Evolutionary conservation across 2,113 vertebrate genomes (phyloP), one percentile per base, ranked within the genome.

Genomic region (Zingel zingel): DNA sequence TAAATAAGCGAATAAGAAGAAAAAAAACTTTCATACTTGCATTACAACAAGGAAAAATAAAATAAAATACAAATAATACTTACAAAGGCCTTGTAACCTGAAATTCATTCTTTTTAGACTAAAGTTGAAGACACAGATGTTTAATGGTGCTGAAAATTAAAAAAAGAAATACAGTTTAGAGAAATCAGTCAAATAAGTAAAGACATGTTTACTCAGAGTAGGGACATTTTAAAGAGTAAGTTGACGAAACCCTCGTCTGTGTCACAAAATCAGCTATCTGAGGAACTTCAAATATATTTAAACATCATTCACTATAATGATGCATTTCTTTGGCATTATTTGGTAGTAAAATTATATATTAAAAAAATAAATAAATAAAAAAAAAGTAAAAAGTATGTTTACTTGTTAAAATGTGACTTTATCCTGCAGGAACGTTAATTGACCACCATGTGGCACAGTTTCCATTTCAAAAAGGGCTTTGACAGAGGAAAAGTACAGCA

Each of bases 401-500:
- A 13, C 15, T 62, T 23, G 1, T 5, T 48, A 19, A 50, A 16
- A 51, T 36, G 3, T 16, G 18, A 18, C 5, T 27, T 48, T 13
- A 7, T 9, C 21, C n/a, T 67, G 89, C 72, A 73, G n/a, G 0
- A 68, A 19, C 36, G 16, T 1, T 36, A 1, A 54, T 4, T 30
- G 45, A 51, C 74, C 94, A 86, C 84, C 4, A 18, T 0, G 88
- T 51, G 90, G 82, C 59, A 77, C 81, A 62, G 11, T 85, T 69
- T 79, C 23, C 81, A n/a, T 79, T 51, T 43, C 0, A 76, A 23
- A 72, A 14, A n/a, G 0, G 39, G 8, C 18, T 15, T 3, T 0
- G 56, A 23, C 1, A 78, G 47, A 70, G 88, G 80, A 89, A 91
- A 90, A 92, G 69, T 88, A 85, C 86, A 67, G 58, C 71, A n/a